Evolutionary conservation across 2,888 invertebrate species (phyloP).

Genomic region (Cheilosia soror): DNA sequence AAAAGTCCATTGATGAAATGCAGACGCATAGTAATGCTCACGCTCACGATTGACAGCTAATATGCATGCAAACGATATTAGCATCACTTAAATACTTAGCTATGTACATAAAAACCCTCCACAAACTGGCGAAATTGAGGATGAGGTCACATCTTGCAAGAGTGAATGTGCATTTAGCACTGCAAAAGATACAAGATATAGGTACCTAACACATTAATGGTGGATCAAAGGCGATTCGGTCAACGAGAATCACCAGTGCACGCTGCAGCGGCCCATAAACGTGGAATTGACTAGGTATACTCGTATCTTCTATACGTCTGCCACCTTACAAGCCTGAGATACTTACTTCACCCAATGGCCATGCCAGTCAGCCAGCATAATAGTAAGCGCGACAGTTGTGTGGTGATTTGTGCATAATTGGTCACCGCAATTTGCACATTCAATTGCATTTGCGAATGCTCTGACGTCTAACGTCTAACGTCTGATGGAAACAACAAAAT

Average conservation of each 20-base stretch:
- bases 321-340: background rate
- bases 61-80: slow-evolving; percentile 35
- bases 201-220: slow-evolving; percentile 31
- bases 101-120: slow-evolving; percentile 5
- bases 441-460: slow-evolving; percentile 4
- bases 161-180: background rate
- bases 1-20: background rate
- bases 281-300: background rate
- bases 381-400: background rate
- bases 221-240: slow-evolving; percentile 51
- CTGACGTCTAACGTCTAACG: background rate
- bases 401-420: slow-evolving; percentile 43
- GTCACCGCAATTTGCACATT: slow-evolving; percentile 40
- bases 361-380: background rate
- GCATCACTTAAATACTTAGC: slow-evolving; percentile 9
- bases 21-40: background rate
- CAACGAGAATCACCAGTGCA: slow-evolving; percentile 44
- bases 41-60: slow-evolving; percentile 5
- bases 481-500: slow-evolving; percentile 33
- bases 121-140: slow-evolving; percentile 10
- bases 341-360: slow-evolving; percentile 1
- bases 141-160: slow-evolving; percentile 29
- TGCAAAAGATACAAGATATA: slow-evolving; percentile 15
- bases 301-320: background rate
- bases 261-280: slow-evolving; percentile 8